Conservation (phyloP, 2,888 invertebrate species). For the Drosophila barbarae region DNA sequence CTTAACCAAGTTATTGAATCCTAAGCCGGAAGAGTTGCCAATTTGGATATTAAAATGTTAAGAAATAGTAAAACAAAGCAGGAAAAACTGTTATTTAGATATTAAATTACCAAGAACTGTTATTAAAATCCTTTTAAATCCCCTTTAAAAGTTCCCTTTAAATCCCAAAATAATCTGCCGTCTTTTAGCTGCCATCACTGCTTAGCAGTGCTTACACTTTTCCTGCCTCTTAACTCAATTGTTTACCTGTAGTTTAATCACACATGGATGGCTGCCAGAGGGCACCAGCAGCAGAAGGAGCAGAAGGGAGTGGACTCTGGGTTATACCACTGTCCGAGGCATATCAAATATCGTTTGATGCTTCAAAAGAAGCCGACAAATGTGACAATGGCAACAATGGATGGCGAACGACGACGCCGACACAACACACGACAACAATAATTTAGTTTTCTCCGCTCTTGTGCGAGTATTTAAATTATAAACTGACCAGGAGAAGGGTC, state of each 20-base stretch:
- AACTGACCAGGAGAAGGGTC: conserved; percentile 44
- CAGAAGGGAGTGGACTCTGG: conserved; percentile 12
- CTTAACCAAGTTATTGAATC: conserved; percentile 54
- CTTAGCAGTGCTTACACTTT: not conserved
- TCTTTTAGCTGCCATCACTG: conserved; percentile 15
- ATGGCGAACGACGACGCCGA: not conserved
- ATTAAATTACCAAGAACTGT: too few species aligned
- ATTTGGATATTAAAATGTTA: not conserved
- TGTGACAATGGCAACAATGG: conserved; percentile 39
- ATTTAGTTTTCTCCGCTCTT: conserved; percentile 43
- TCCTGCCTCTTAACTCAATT: conserved; percentile 26
- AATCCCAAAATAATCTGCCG: not conserved
- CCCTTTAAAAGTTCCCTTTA: not conserved
- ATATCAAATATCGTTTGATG: conserved; percentile 64
- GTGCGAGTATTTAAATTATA: conserved; percentile 67
- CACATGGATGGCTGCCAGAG: conserved; percentile 51
- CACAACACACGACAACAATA: conserved; percentile 20
- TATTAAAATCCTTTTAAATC: too few species aligned
- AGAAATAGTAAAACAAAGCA: not conserved
- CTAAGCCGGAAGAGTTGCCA: not conserved
- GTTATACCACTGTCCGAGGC: conserved; percentile 22
- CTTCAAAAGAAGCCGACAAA: conserved; percentile 42
- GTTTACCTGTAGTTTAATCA: conserved; percentile 57
- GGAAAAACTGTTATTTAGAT: too few species aligned
- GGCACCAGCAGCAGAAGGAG: conserved; percentile 6